phyloP scores from a whole-genome alignment of 2,113 vertebrate genomes.

The Telmatochromis sp. region DNA sequence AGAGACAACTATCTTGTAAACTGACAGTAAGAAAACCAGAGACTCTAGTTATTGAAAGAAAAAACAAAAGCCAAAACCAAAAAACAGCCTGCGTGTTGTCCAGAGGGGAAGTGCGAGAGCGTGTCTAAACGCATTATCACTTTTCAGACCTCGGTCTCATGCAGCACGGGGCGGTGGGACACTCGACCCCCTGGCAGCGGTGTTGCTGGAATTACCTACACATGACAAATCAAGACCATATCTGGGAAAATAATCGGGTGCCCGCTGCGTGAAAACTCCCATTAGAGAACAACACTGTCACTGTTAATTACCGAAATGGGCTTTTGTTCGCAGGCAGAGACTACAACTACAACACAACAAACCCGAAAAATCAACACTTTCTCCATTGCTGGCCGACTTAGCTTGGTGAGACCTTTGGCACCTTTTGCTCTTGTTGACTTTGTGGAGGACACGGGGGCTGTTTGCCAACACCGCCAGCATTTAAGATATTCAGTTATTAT shows the following conservation, averaged over 20 bases:
- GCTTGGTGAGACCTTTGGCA: constrained; percentile 14
- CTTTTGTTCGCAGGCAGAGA: constrained; percentile 36
- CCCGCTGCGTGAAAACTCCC: constrained; percentile 29
- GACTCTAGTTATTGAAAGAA: background rate
- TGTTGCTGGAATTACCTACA: constrained; percentile 19
- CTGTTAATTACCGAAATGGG: constrained; percentile 41
- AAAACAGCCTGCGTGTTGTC: background rate
- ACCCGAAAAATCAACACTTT: constrained; percentile 34
- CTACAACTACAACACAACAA: background rate
- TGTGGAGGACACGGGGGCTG: background rate
- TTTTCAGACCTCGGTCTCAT: background rate
- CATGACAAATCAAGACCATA: constrained; percentile 29
- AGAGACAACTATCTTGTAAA: background rate
- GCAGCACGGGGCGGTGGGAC: background rate
- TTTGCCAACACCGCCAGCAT: background rate
- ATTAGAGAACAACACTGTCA: constrained; percentile 42
- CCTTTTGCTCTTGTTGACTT: background rate
- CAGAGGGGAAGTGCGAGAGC: background rate
- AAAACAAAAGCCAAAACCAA: background rate
- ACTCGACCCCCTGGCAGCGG: background rate
- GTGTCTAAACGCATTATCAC: background rate
- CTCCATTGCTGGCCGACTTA: background rate
- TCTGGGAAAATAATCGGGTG: constrained; percentile 34
- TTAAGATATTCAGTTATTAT: background rate
- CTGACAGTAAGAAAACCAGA: background rate